phyloP scores from a whole-genome alignment of 2,113 vertebrate genomes.

The Alces alces region DNA sequence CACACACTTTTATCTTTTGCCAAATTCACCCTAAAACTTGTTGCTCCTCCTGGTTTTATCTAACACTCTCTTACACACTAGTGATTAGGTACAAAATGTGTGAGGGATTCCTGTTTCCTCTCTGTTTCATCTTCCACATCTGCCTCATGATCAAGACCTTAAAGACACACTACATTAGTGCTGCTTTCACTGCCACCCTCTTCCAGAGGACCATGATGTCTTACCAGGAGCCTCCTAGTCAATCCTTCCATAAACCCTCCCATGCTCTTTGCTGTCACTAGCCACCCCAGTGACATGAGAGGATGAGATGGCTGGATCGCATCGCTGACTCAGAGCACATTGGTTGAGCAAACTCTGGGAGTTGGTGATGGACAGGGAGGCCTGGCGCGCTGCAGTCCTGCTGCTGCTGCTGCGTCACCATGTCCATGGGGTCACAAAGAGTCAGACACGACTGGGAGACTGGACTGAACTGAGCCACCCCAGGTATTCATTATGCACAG shows the following conservation, averaged over 20 bases:
- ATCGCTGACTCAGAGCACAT: background rate
- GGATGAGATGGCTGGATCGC: background rate
- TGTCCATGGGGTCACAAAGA: background rate
- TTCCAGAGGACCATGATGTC: accelerated
- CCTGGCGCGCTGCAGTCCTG: background rate
- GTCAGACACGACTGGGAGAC: background rate
- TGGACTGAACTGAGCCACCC: background rate
- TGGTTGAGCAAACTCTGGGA: background rate
- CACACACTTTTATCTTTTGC: background rate
- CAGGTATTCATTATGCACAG: background rate
- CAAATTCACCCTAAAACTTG: background rate
- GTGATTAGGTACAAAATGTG: background rate
- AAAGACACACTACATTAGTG: accelerated
- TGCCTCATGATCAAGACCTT: background rate
- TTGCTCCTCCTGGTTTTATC: background rate
- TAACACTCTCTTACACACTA: background rate
- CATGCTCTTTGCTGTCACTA: background rate
- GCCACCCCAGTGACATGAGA: background rate
- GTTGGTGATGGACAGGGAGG: background rate
- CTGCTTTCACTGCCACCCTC: background rate
- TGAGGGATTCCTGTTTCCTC: background rate
- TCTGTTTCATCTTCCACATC: background rate
- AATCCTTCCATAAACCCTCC: accelerated
- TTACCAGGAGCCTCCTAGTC: background rate
- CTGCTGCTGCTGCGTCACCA: background rate